phyloP scores from a whole-genome alignment of 2,113 vertebrate species.

The Corydoras maculifer region DNA sequence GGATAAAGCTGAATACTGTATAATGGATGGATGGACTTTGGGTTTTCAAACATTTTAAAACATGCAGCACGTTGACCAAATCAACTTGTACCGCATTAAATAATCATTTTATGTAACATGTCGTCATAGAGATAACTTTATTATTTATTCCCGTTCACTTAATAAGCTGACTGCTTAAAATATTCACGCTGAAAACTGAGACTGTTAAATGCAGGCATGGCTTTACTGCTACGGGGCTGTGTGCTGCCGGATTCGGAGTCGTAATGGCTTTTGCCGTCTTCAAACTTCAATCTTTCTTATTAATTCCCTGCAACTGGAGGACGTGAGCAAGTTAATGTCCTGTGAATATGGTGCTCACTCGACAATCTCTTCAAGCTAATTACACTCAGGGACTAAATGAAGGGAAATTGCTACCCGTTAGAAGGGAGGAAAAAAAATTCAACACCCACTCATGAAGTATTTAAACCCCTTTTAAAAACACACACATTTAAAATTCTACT shows the following conservation, averaged over 20 bases:
- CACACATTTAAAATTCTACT: slow-evolving; percentile 59
- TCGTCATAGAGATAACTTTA: slow-evolving; percentile 16
- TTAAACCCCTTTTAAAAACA: neutral
- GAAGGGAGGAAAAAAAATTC: slow-evolving; percentile 96
- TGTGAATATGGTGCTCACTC: slow-evolving; percentile 99
- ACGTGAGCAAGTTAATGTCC: slow-evolving; percentile 99
- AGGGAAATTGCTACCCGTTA: slow-evolving; percentile 99
- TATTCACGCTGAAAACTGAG: too few species aligned
- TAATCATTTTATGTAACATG: slow-evolving; percentile 51
- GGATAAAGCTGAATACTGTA: too few species aligned
- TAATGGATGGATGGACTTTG: too few species aligned
- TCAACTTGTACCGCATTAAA: slow-evolving; percentile 26
- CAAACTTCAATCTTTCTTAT: slow-evolving; percentile 99
- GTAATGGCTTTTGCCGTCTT: slow-evolving; percentile 99
- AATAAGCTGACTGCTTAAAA: neutral
- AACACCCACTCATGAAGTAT: slow-evolving; percentile 78
- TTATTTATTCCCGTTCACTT: too few species aligned
- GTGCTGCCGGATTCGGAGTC: slow-evolving; percentile 59
- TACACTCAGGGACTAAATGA: slow-evolving; percentile 99
- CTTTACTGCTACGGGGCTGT: slow-evolving; percentile 34
- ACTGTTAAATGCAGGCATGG: slow-evolving; percentile 45
- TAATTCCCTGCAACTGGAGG: slow-evolving; percentile 99
- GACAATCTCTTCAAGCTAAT: slow-evolving; percentile 99
- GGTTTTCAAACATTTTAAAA: slow-evolving; percentile 17
- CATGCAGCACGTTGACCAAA: slow-evolving; percentile 47